A percentile compares a stretch with the other conserved stretches of the same genome.
Evolutionary conservation across 2,888 invertebrate genomes (phyloP).

Genomic region (Lomographa bimaculata): DNA sequence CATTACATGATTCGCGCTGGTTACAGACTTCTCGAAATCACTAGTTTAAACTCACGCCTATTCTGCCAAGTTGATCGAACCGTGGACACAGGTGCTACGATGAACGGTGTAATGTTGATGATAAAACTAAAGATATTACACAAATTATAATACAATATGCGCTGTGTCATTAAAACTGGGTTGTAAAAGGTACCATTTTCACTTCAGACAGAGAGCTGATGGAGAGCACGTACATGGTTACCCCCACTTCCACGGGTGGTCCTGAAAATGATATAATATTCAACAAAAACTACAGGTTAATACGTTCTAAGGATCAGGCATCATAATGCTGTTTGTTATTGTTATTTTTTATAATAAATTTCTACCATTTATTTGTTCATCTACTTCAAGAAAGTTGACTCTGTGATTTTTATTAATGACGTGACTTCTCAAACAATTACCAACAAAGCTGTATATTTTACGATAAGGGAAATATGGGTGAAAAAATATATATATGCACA

Average conservation of each 20-base stretch:
- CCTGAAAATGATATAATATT: slow-evolving; percentile 85
- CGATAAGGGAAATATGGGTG: too few relatives aligned
- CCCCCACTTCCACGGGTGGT: slow-evolving; percentile 92
- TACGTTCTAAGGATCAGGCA: too few relatives aligned
- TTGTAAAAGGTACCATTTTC: slow-evolving; percentile 85
- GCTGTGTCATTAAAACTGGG: slow-evolving; percentile 72
- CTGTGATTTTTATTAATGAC: too few relatives aligned
- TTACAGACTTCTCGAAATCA: too few relatives aligned
- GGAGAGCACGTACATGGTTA: slow-evolving; percentile 93
- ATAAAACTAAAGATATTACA: slow-evolving; percentile 68
- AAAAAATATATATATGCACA: too few relatives aligned
- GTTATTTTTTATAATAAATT: too few relatives aligned
- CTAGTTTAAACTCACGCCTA: slow-evolving; percentile 62
- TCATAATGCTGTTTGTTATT: too few relatives aligned
- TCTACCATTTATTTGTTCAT: too few relatives aligned
- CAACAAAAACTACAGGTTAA: slow-evolving; percentile 51
- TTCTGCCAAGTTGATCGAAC: slow-evolving; percentile 56
- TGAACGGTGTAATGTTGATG: slow-evolving; percentile 80
- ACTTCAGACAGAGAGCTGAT: slow-evolving; percentile 94
- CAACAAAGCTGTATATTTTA: too few relatives aligned
- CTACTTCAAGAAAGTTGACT: too few relatives aligned
- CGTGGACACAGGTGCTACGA: slow-evolving; percentile 81
- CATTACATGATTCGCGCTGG: too few relatives aligned
- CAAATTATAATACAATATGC: slow-evolving; percentile 73
- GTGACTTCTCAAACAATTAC: too few relatives aligned